Evolutionary conservation across 92 coral and sea anemone species (phyloP).

Genomic region (Porites lobata): DNA sequence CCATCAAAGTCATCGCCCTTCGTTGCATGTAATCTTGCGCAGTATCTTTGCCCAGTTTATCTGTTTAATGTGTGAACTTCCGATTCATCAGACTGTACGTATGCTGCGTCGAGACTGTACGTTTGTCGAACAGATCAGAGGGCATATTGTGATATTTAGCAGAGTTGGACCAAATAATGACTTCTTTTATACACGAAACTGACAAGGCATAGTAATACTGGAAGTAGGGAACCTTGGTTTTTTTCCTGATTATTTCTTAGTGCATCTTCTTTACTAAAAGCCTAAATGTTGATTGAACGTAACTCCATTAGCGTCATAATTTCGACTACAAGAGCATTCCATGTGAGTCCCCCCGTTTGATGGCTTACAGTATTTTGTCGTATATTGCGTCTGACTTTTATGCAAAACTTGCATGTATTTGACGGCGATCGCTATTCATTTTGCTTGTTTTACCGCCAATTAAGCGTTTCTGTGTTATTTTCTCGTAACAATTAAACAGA

Average conservation of each 20-base stretch:
- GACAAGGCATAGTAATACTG: neutral
- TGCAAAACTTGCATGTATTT: neutral
- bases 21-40: slow-evolving; percentile 1
- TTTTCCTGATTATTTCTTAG: neutral
- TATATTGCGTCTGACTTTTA: neutral
- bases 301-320: neutral
- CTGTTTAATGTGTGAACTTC: neutral
- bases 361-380: slow-evolving; percentile 14
- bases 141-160: neutral
- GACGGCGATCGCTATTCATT: neutral
- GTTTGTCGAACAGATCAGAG: neutral
- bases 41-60: neutral
- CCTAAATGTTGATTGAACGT: slow-evolving; percentile 7
- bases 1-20: slow-evolving; percentile 17
- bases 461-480: neutral
- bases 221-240: neutral
- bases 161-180: neutral
- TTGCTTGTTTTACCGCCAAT: neutral
- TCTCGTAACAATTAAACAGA: neutral
- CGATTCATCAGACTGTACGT: slow-evolving; percentile 15
- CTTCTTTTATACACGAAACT: neutral
- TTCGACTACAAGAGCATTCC: neutral
- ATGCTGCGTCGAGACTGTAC: neutral
- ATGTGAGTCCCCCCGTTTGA: neutral
- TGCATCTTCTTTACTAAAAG: neutral